Percentiles rank a stretch among this genome's conserved stretches.
Conservation (phyloP, 2,113 vertebrate species). For the Laticauda colubrina region DNA sequence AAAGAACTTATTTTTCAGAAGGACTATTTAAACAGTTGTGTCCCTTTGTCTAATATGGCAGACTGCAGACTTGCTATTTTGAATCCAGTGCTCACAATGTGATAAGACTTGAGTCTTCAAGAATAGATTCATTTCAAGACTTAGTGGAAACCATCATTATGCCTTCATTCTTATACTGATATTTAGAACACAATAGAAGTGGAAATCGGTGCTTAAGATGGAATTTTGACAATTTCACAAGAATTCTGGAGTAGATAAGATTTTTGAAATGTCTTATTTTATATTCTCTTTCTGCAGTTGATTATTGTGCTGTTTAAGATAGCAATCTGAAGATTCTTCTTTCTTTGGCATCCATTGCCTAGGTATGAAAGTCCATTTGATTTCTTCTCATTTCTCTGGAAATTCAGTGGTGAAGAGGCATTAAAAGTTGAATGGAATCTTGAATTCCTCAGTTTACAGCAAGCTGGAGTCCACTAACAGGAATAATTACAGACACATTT, state of each 20-base stretch:
- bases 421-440: slow-evolving; percentile 37
- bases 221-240: background rate
- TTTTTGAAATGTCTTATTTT: background rate
- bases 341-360: slow-evolving; percentile 10
- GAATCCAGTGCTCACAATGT: background rate
- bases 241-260: background rate
- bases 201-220: background rate
- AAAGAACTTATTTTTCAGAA: background rate
- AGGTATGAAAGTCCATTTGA: background rate
- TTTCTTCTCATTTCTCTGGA: slow-evolving; percentile 6
- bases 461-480: slow-evolving; percentile 23
- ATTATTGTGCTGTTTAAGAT: background rate
- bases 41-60: background rate
- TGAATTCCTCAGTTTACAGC: slow-evolving; percentile 35
- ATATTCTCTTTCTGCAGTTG: background rate
- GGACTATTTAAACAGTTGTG: background rate
- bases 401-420: slow-evolving; percentile 24
- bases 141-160: background rate
- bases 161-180: background rate
- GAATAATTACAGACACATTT: slow-evolving; percentile 29
- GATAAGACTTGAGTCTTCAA: background rate
- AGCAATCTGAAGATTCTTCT: background rate
- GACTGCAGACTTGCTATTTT: background rate
- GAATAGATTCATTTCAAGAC: background rate
- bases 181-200: background rate